A percentile compares a stretch with the other conserved stretches of the same genome.
Conservation (phyloP, 2,113 vertebrate genomes). For the Rhegmatorhina hoffmannsi region DNA sequence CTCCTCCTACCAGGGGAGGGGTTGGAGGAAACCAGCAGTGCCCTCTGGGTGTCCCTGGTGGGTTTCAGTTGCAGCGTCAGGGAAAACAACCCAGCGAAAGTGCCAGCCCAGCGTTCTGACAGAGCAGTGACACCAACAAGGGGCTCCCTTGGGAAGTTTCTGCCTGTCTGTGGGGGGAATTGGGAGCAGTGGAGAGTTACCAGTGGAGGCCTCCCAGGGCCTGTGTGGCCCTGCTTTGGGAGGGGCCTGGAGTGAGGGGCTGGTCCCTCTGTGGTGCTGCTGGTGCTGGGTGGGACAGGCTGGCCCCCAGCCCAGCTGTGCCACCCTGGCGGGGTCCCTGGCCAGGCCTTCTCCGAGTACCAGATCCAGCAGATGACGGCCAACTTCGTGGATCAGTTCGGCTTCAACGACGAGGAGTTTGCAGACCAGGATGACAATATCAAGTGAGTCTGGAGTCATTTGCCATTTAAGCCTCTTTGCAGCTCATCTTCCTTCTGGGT, state of each 20-base stretch:
- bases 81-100: neutral
- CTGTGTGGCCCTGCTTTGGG: neutral
- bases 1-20: too few species aligned
- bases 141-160: neutral
- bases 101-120: fast-evolving
- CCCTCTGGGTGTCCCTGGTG: neutral
- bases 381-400: constrained; percentile 96
- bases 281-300: fast-evolving
- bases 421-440: constrained; percentile 94
- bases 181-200: neutral
- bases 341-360: constrained; percentile 96
- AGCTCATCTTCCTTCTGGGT: neutral
- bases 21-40: neutral
- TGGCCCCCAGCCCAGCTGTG: neutral
- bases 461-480: neutral
- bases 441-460: constrained; percentile 73
- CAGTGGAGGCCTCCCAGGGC: neutral
- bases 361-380: constrained; percentile 99
- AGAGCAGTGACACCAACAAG: neutral
- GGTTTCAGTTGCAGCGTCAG: neutral
- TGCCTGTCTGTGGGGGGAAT: neutral
- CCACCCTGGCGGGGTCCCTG: neutral
- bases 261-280: neutral
- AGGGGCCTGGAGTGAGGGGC: fast-evolving
- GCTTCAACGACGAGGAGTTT: constrained; percentile 97